phyloP scores from a whole-genome alignment of 2,888 invertebrate genomes.

The Lysandra bellargus region DNA sequence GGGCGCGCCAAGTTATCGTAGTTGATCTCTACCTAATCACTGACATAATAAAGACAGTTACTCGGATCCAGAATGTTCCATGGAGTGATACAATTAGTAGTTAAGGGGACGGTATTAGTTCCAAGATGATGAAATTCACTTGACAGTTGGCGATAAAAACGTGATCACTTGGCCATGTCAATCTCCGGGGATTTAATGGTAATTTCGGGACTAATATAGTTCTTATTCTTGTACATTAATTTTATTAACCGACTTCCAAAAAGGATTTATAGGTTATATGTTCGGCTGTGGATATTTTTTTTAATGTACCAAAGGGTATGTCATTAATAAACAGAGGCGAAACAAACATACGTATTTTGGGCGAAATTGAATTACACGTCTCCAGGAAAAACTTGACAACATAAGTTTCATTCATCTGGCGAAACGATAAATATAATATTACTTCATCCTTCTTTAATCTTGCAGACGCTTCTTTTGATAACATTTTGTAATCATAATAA shows the following conservation, averaged over 20 bases:
- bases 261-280: too few species aligned
- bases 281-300: too few species aligned
- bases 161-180: background rate
- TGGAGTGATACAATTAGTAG: slow-evolving; percentile 50
- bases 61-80: slow-evolving; percentile 45
- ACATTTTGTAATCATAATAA: background rate
- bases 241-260: too few species aligned
- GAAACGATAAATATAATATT: background rate
- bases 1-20: too few species aligned
- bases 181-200: background rate
- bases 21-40: slow-evolving; percentile 41
- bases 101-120: slow-evolving; percentile 40
- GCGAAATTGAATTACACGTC: too few species aligned
- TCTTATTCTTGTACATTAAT: background rate
- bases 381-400: background rate
- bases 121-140: slow-evolving; percentile 23
- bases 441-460: background rate
- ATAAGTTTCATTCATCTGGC: background rate
- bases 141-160: background rate
- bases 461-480: background rate
- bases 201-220: background rate
- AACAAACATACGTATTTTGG: too few species aligned
- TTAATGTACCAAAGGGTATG: too few species aligned
- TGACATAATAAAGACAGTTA: slow-evolving; percentile 47
- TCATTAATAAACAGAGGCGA: too few species aligned